Conservation (phyloP, 2,888 invertebrate species). For the Apoderus coryli region DNA sequence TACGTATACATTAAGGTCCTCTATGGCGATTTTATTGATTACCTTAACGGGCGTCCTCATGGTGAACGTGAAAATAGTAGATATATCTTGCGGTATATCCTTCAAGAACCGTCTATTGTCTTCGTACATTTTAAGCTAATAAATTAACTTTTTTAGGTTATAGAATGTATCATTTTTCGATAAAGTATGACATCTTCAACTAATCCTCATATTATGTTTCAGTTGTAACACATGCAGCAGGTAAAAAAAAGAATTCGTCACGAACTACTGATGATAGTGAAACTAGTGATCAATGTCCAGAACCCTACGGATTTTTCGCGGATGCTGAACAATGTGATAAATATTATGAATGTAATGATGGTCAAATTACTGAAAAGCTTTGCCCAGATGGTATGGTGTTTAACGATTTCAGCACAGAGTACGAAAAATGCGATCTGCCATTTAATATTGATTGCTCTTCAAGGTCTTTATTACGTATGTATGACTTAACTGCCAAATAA, state of each 20-base stretch:
- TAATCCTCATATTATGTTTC: slow-evolving; percentile 7
- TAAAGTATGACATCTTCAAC: no score
- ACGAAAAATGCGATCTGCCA: slow-evolving; percentile 78
- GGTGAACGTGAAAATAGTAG: no score
- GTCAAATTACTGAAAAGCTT: slow-evolving; percentile 56
- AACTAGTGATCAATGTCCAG: slow-evolving; percentile 59
- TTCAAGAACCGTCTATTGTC: no score
- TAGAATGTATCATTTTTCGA: no score
- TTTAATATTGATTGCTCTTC: slow-evolving; percentile 74
- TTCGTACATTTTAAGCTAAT: no score
- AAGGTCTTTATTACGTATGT: slow-evolving; percentile 68
- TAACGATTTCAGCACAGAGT: slow-evolving; percentile 66
- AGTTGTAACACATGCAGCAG: slow-evolving; percentile 10
- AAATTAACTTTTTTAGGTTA: no score
- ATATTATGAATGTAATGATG: slow-evolving; percentile 68
- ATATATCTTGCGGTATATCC: no score
- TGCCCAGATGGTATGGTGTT: slow-evolving; percentile 85
- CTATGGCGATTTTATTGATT: no score
- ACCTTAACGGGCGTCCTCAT: no score
- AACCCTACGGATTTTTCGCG: slow-evolving; percentile 69
- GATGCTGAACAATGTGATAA: slow-evolving; percentile 80
- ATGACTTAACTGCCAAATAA: no score
- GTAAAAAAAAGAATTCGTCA: slow-evolving; percentile 5
- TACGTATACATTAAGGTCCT: no score
- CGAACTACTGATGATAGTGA: slow-evolving; percentile 34